phyloP scores from a whole-genome alignment of 1,140 invertebrate genomes.

The Phortica variegata region DNA sequence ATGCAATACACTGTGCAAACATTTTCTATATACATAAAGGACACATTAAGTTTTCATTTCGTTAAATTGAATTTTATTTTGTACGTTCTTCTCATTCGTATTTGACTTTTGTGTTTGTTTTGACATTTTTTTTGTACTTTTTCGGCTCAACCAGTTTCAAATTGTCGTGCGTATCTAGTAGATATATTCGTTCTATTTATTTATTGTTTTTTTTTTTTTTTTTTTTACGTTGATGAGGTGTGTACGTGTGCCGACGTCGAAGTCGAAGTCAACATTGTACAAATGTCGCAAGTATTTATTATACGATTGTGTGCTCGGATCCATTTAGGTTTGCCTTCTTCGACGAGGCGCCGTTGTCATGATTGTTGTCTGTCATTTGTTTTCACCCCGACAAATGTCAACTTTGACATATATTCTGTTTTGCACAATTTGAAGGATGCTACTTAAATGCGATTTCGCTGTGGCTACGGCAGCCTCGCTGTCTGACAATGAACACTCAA shows the following conservation, averaged over 20 bases:
- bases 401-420: conserved; percentile 35
- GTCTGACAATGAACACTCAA: too few species aligned
- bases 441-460: conserved; percentile 34
- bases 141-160: too few species aligned
- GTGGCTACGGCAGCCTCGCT: too few species aligned
- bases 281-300: too few species aligned
- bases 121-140: too few species aligned
- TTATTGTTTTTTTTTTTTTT: neutral
- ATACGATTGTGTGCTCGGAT: too few species aligned
- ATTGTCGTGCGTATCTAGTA: neutral
- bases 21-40: too few species aligned
- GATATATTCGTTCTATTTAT: neutral
- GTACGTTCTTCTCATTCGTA: conserved; percentile 15
- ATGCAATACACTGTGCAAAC: too few species aligned
- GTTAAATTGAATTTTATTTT: conserved; percentile 53
- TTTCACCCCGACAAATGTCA: conserved; percentile 19
- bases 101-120: conserved; percentile 27
- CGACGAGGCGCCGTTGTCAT: too few species aligned
- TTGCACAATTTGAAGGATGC: conserved; percentile 26
- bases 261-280: too few species aligned
- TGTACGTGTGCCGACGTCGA: conserved; percentile 7
- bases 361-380: conserved; percentile 10
- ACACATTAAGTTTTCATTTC: conserved; percentile 53
- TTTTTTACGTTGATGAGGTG: conserved; percentile 4
- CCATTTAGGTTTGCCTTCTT: too few species aligned